These are phyloP conservation scores for Rambutsinella grinnellia DNA, from an alignment of 2,888 invertebrate genomes.

Conservation along the genomic window DNA sequence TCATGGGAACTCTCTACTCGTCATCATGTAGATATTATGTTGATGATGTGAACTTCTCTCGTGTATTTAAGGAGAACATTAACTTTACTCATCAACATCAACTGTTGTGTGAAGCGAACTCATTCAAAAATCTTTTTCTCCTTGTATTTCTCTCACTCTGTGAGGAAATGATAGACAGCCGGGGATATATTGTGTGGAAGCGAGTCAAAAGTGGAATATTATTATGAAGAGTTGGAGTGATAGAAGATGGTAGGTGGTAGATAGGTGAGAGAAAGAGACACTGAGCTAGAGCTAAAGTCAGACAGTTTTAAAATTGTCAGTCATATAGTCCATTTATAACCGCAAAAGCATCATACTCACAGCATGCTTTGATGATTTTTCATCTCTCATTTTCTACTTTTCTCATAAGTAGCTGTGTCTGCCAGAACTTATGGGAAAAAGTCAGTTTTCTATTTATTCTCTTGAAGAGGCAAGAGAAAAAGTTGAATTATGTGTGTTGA, in stretches of 20 bases:
- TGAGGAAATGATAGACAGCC: conserved; percentile 25
- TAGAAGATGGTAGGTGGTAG: neutral
- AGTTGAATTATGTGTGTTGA: neutral
- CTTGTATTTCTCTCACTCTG: too few species aligned
- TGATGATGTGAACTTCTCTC: conserved; percentile 17
- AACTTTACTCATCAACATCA: conserved; percentile 40
- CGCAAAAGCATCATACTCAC: conserved; percentile 21
- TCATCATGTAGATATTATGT: too few species aligned
- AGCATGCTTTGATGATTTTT: conserved; percentile 46
- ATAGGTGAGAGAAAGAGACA: neutral
- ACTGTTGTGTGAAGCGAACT: conserved; percentile 22
- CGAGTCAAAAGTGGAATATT: too few species aligned
- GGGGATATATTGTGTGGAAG: neutral
- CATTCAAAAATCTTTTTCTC: conserved; percentile 19
- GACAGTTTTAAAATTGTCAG: conserved; percentile 24
- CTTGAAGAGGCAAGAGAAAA: neutral
- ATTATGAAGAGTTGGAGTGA: too few species aligned
- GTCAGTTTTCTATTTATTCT: conserved; percentile 31
- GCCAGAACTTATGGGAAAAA: too few species aligned
- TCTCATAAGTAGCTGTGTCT: conserved; percentile 3
- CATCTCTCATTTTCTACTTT: conserved; percentile 28
- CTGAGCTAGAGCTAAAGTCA: conserved; percentile 19
- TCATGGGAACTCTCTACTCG: too few species aligned
- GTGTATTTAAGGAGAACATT: conserved; percentile 30
- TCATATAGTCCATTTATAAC: conserved; percentile 23